Percentiles rank a stretch among this genome's conserved stretches.
Evolutionary conservation across 2,888 invertebrate genomes (phyloP).

Genomic region (Rotaria socialis): DNA sequence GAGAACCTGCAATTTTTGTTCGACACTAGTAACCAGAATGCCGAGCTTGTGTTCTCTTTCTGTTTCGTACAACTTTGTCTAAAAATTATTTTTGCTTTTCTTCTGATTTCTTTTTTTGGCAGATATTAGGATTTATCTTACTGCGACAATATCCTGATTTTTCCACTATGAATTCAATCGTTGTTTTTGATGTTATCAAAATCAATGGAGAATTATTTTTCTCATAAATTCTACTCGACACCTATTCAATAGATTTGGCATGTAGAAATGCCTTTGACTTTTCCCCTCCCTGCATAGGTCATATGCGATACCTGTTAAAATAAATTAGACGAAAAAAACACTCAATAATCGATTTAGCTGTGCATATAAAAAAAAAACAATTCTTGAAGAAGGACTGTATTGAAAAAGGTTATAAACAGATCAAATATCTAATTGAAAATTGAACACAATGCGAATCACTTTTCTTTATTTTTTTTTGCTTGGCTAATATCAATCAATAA

Average conservation of each 20-base stretch:
- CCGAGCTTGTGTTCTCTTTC: background rate
- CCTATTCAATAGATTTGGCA: background rate
- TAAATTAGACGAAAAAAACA: background rate
- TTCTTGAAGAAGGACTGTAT: too few species aligned
- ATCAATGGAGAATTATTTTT: background rate
- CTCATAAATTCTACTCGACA: background rate
- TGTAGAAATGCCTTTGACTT: background rate
- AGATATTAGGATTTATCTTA: background rate
- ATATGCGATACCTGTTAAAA: background rate
- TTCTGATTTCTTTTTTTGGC: background rate
- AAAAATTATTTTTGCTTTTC: background rate
- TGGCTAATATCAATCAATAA: too few species aligned
- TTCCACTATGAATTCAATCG: background rate
- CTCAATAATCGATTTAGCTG: background rate
- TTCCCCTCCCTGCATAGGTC: background rate
- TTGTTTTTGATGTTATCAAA: background rate
- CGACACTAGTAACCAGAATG: background rate
- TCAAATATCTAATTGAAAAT: background rate
- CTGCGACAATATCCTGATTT: background rate
- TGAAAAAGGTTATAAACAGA: constrained; percentile 6
- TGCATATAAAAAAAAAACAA: background rate
- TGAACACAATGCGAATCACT: background rate
- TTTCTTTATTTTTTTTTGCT: too few species aligned
- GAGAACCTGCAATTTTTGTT: background rate
- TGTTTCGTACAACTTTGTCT: background rate